Evolutionary conservation across 2,797 vertebrate genomes (phyloP), one percentile per base, ranked within the genome.

Genomic region (Myotis vivesi): DNA sequence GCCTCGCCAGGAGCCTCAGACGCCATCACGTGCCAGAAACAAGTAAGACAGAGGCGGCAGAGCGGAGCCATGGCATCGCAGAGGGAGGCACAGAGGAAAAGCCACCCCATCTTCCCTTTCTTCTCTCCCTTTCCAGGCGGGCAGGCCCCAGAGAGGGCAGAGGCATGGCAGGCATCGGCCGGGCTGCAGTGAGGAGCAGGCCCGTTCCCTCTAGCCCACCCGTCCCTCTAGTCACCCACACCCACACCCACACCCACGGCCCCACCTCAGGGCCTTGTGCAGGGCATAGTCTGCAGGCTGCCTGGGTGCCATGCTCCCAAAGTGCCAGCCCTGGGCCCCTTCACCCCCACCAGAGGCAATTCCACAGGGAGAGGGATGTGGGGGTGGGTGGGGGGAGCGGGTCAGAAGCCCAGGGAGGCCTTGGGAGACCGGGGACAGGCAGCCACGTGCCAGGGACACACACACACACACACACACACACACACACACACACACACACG

Each of bases 161-260:
- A 98, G 98, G 98, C 98, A 98, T 98, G 98, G 98, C 98, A 98
- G 98, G 98, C 98, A 98, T 97, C 98, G 97, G 98, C 98, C 98
- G 98, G 97, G 98, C 98, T 98, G 98, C 98, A 98, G 84, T 97
- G 98, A 98, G 98, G 98, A 11, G 11, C 5, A 28, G 10, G 12
- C 30, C 16, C 1, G 6, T 15, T 16, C 17, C 30, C 30, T 8
- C 30, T 2, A n/a, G 16, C 30, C 6, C 15, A 8, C 16, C 13
- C 11, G 12, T 28, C 11, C 57, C 57, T 59, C 59, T 57, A 55
- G 59, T 30, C 57, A 28, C 57, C 97, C 97, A 98, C 98, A 98
- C 98, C 98, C 98, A 98, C 41, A 98, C 98, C 97, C 98, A 98
- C 98, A 98, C 98, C 98, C 98, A 98, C 49, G 16, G 49, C 49